phyloP scores from a whole-genome alignment of 2,888 invertebrate species.

The Lasioglossum lativentre region DNA sequence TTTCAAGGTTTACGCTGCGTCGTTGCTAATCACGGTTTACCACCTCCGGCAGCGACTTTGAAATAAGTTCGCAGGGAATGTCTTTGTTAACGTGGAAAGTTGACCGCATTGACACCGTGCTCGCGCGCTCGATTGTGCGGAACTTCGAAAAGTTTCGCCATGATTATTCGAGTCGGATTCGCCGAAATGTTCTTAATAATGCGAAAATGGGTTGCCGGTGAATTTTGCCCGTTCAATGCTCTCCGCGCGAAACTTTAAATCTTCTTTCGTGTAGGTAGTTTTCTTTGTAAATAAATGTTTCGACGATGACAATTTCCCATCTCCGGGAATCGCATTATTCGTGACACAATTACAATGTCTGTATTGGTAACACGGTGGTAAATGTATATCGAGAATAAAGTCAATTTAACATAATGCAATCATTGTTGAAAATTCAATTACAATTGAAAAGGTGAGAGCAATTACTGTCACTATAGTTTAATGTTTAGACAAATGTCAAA shows the following conservation, averaged over 20 bases:
- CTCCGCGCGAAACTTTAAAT: neutral
- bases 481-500: too few relatives aligned
- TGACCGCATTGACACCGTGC: constrained; percentile 39
- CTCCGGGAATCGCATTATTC: neutral
- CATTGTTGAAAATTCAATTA: neutral
- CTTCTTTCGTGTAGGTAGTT: neutral
- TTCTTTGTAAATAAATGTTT: too few relatives aligned
- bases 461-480: neutral
- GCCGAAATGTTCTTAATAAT: constrained; percentile 49
- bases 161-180: constrained; percentile 25
- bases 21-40: constrained; percentile 51
- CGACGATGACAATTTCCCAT: neutral
- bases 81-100: constrained; percentile 56
- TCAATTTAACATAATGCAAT: neutral
- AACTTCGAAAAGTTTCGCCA: constrained; percentile 28
- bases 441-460: neutral
- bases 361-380: neutral
- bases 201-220: neutral
- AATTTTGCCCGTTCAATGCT: neutral
- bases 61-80: constrained; percentile 47
- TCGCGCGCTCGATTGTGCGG: constrained; percentile 39
- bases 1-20: constrained; percentile 26
- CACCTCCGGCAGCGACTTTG: constrained; percentile 37
- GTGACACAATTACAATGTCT: neutral
- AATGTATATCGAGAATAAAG: neutral